A percentile compares a stretch with the other conserved stretches of the same genome.
phyloP scores from a whole-genome alignment of 2,113 vertebrate species.

The Rattus norvegicus region GRCr8 NC_086021.1:55079001-55079500 shows the following conservation, averaged over 20 bases:
- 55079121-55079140: background rate
- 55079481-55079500: background rate
- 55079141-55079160: background rate
- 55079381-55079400: background rate
- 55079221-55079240: too few relatives aligned
- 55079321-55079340: slow-evolving; percentile 13
- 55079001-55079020: background rate
- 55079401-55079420: background rate
- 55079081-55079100: too few relatives aligned
- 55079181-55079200: background rate
- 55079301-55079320: slow-evolving; percentile 26
- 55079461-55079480: background rate
- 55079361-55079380: background rate
- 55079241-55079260: background rate
- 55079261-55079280: background rate
- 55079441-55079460: background rate
- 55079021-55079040: slow-evolving; percentile 49
- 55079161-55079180: background rate
- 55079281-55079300: background rate
- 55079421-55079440: background rate
- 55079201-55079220: background rate
- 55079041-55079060: slow-evolving; percentile 52
- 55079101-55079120: background rate
- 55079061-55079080: background rate
- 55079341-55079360: background rate